Evolutionary conservation across 1,140 invertebrate species (phyloP).

Genomic region (Drosophila malerkotliana): DNA sequence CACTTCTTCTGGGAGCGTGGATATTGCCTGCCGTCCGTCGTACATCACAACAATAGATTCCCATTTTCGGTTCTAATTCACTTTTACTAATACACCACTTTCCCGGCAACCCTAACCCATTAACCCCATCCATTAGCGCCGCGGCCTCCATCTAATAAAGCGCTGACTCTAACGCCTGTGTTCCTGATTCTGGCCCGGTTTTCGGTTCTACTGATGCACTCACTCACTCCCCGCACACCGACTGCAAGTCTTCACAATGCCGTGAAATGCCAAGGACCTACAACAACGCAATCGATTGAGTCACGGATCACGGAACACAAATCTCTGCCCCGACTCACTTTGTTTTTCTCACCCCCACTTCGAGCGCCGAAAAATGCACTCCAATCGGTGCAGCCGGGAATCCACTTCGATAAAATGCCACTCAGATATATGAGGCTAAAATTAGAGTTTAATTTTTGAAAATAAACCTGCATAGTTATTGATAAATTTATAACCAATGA

Average conservation of each 20-base stretch:
- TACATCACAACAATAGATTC: slow-evolving; percentile 39
- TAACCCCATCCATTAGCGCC: slow-evolving; percentile 57
- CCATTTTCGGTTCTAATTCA: slow-evolving; percentile 40
- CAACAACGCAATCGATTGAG: slow-evolving; percentile 24
- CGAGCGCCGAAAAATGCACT: slow-evolving; percentile 33
- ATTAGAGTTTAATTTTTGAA: too few relatives aligned
- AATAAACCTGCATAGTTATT: too few relatives aligned
- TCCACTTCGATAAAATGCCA: background rate
- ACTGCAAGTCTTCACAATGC: slow-evolving; percentile 17
- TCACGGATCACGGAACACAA: slow-evolving; percentile 37
- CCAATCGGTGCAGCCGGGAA: slow-evolving; percentile 10
- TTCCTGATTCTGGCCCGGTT: slow-evolving; percentile 10
- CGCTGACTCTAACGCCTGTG: slow-evolving; percentile 33
- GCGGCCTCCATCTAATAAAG: slow-evolving; percentile 44
- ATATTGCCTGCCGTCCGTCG: slow-evolving; percentile 17
- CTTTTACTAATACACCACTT: slow-evolving; percentile 48
- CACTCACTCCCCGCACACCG: slow-evolving; percentile 5
- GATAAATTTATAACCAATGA: too few relatives aligned
- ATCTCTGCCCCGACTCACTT: slow-evolving; percentile 17
- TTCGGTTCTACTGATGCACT: slow-evolving; percentile 18
- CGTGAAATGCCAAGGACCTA: slow-evolving; percentile 32
- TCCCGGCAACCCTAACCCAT: slow-evolving; percentile 46
- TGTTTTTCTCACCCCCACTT: background rate
- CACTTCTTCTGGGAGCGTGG: slow-evolving; percentile 13
- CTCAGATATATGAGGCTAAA: background rate